Percentiles rank a stretch among this genome's conserved stretches.
phyloP scores from a whole-genome alignment of 2,888 invertebrate genomes.

The Andrena praecox region DNA sequence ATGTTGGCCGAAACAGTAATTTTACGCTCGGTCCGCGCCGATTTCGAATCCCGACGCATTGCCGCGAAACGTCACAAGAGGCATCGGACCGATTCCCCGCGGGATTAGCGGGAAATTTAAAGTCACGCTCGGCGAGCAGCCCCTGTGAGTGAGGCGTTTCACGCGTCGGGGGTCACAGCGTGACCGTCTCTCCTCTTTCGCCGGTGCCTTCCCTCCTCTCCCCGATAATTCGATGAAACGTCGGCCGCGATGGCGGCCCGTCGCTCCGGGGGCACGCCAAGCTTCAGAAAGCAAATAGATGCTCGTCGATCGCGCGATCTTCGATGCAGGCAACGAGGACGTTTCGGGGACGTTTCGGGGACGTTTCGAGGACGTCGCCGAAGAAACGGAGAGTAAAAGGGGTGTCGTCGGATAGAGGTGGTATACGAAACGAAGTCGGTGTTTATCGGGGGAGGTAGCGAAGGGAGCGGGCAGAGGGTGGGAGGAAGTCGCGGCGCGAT shows the following conservation, averaged over 20 bases:
- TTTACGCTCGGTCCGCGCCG: constrained; percentile 79
- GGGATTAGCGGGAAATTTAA: constrained; percentile 71
- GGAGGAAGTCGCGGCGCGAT: constrained; percentile 31
- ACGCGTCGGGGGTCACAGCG: constrained; percentile 38
- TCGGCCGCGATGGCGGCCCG: neutral
- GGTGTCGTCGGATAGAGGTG: neutral
- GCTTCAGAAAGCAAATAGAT: neutral
- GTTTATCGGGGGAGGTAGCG: constrained; percentile 33
- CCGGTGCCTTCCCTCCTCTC: neutral
- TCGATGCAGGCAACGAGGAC: no score
- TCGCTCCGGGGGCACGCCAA: neutral
- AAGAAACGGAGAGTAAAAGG: neutral
- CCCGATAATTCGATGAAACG: neutral
- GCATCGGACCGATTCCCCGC: constrained; percentile 61
- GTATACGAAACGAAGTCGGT: constrained; percentile 22
- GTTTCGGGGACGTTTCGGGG: no score
- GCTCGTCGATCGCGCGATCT: no score
- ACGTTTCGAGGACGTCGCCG: no score
- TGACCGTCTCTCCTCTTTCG: constrained; percentile 12
- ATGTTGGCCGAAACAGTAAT: constrained; percentile 84
- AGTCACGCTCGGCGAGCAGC: constrained; percentile 51
- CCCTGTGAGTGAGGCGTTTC: constrained; percentile 31
- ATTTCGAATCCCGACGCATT: constrained; percentile 76
- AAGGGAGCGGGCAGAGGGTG: constrained; percentile 12
- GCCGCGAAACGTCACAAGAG: constrained; percentile 65